Conservation (phyloP, 2,888 invertebrate species). For the Oegoconia quadripuncta region DNA sequence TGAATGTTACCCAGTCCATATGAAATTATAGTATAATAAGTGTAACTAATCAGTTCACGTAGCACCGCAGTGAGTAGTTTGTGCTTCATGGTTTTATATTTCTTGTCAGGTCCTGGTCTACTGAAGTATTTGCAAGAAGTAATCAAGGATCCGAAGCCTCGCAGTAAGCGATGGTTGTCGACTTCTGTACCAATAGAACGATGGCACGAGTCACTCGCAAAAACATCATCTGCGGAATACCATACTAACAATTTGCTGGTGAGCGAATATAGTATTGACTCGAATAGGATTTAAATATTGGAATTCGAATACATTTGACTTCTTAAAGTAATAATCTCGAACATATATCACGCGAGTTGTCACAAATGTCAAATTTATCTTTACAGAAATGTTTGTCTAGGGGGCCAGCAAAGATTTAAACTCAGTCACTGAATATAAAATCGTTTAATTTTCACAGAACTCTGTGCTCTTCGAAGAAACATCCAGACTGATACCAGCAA, state of each 20-base stretch:
- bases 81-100: too few species aligned
- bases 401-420: too few species aligned
- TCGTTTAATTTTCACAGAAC: conserved; percentile 36
- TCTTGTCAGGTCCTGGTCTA: conserved; percentile 80
- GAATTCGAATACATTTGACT: too few species aligned
- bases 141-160: conserved; percentile 80
- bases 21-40: not conserved
- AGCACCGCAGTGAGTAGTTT: too few species aligned
- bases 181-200: conserved; percentile 84
- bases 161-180: conserved; percentile 89
- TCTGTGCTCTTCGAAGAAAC: conserved; percentile 89
- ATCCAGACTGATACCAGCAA: conserved; percentile 83
- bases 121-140: conserved; percentile 76
- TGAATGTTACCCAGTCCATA: not conserved
- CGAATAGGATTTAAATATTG: too few species aligned
- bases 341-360: too few species aligned
- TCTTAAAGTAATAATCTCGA: too few species aligned
- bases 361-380: too few species aligned
- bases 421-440: not conserved
- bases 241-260: conserved; percentile 88
- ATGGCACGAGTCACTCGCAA: conserved; percentile 81
- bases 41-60: too few species aligned
- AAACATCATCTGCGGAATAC: conserved; percentile 88
- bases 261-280: conserved; percentile 17
- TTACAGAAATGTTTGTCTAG: too few species aligned